phyloP scores from a whole-genome alignment of 2,113 vertebrate species.

The Caranx melampygus region DNA sequence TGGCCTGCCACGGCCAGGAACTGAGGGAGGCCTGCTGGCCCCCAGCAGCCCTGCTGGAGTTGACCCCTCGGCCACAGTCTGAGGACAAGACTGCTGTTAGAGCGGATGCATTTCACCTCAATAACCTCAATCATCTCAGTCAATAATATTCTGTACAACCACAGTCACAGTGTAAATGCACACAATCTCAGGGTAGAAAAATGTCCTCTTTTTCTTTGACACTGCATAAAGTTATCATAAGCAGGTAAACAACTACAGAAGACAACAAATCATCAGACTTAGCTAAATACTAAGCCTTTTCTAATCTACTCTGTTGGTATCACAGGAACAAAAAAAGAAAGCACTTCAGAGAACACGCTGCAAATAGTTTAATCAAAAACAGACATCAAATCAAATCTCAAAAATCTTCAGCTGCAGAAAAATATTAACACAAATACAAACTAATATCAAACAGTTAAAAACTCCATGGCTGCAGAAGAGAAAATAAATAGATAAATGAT shows the following conservation, averaged over 20 bases:
- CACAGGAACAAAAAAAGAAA: neutral
- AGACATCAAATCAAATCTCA: neutral
- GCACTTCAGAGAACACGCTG: neutral
- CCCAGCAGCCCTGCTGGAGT: slow-evolving; percentile 80
- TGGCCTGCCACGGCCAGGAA: slow-evolving; percentile 93
- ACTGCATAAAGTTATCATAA: neutral
- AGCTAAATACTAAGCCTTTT: neutral
- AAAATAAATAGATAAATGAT: neutral
- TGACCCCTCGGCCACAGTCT: slow-evolving; percentile 84
- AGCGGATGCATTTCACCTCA: slow-evolving; percentile 1
- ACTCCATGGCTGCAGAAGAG: neutral
- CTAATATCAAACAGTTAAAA: neutral
- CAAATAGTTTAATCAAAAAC: no score
- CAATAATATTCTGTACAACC: no score
- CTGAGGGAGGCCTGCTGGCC: slow-evolving; percentile 72
- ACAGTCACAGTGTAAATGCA: neutral
- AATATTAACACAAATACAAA: slow-evolving; percentile 1
- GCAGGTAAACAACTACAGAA: neutral
- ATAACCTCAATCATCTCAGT: no score
- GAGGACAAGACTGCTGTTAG: slow-evolving; percentile 25
- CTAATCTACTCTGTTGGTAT: neutral
- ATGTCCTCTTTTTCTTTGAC: no score
- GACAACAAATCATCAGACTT: neutral
- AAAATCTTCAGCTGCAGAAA: neutral
- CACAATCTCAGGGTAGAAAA: no score